A percentile compares a stretch with the other conserved stretches of the same genome.
Evolutionary conservation across 2,113 vertebrate species (phyloP).

Genomic region (Monopterus albus): DNA sequence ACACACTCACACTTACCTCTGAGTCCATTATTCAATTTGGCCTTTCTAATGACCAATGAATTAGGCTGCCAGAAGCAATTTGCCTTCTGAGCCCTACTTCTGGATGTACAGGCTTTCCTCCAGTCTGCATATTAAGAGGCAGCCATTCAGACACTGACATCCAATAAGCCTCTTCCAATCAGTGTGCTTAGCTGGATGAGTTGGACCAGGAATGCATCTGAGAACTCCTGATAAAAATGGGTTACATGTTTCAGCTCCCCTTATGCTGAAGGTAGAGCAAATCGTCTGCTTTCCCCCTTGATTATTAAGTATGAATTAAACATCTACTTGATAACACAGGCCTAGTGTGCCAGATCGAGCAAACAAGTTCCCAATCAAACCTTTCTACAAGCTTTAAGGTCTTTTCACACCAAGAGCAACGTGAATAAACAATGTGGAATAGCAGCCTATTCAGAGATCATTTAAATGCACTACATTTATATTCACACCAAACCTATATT

Average conservation of each 20-base stretch:
- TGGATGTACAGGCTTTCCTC: slow-evolving; percentile 56
- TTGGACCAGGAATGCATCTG: neutral
- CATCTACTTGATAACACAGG: no score
- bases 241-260: neutral
- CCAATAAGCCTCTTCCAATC: slow-evolving; percentile 51
- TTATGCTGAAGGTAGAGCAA: no score
- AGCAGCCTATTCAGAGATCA: no score
- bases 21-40: slow-evolving; percentile 85
- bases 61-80: slow-evolving; percentile 83
- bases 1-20: slow-evolving; percentile 29
- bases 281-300: no score
- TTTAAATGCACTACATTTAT: no score
- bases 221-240: slow-evolving; percentile 5
- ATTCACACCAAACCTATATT: no score
- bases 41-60: slow-evolving; percentile 80
- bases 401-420: no score
- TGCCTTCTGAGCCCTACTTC: slow-evolving; percentile 67
- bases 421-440: no score
- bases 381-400: no score
- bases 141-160: slow-evolving; percentile 43
- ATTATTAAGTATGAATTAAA: no score
- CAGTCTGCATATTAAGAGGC: slow-evolving; percentile 62
- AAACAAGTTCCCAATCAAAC: no score
- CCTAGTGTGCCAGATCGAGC: no score
- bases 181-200: slow-evolving; percentile 1